Evolutionary conservation across 2,797 vertebrate genomes (phyloP).

Genomic region (Ctenochaetus hawaiiensis): DNA sequence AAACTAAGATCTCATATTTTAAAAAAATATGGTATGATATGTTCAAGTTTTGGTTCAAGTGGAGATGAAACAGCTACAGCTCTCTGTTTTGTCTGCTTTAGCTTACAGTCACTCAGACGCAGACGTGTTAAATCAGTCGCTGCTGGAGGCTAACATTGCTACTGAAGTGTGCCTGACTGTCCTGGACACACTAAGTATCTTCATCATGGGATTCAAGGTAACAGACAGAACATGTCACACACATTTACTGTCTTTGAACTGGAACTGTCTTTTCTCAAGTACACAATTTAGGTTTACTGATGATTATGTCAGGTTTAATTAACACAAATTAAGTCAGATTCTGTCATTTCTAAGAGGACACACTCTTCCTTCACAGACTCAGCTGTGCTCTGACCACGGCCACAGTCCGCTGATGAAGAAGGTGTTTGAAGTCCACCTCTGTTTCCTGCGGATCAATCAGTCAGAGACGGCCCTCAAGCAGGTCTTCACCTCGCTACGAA

Average conservation of each 20-base stretch:
- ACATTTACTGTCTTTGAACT: not conserved
- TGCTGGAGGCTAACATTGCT: constrained; percentile 96
- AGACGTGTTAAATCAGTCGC: constrained; percentile 94
- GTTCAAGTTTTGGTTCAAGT: not conserved
- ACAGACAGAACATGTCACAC: constrained; percentile 82
- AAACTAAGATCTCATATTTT: constrained; percentile 35
- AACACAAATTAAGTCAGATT: not conserved
- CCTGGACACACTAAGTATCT: constrained; percentile 94
- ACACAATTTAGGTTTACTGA: not conserved
- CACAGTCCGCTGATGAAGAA: constrained; percentile 99
- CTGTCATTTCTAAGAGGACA: not conserved
- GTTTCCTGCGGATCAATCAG: constrained; percentile 97
- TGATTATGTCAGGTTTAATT: not conserved
- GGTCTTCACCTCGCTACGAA: constrained; percentile 93
- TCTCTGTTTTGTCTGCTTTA: constrained; percentile 69
- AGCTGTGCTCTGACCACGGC: constrained; percentile 92
- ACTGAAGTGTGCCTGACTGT: constrained; percentile 97
- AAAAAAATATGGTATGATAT: not conserved
- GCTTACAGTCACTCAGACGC: constrained; percentile 97
- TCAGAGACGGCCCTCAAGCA: constrained; percentile 95
- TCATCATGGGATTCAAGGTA: constrained; percentile 98
- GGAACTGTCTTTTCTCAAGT: not conserved
- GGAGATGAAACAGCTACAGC: constrained; percentile 53
- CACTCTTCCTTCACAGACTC: constrained; percentile 84
- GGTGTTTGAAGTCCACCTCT: constrained; percentile 96